Evolutionary conservation across 2,797 vertebrate species (phyloP), one percentile per base, ranked within the genome.

Genomic region (Harpagifer antarcticus): DNA sequence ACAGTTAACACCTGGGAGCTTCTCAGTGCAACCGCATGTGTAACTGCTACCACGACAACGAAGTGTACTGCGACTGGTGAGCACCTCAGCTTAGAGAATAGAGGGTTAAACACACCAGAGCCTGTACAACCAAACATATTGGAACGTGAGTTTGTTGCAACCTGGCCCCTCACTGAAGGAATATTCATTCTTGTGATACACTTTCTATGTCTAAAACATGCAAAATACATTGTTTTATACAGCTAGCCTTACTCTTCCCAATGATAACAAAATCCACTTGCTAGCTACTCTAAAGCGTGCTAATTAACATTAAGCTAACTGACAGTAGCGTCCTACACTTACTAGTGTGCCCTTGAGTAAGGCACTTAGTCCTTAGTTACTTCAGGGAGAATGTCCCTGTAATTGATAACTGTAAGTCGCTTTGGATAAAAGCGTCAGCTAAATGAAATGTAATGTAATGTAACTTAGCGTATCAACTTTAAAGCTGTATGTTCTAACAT

Each of bases 1-100:
- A 17, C 45, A 33, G 45, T 50, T 75, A 16, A 72, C 58, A 75
- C 73, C 76, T 79, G 58, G 47, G 67, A 74, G 57, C 67, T 71
- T 44, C 56, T 6, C 20, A 55, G 48, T 7, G 27, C 15, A 63
- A 48, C 68, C 27, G 27, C 37, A 42, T 55, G 14, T 50, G n/a
- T 19, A n/a, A 9, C 54, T 65, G 49, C 33, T 27, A 1, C 33
- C 8, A 37, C 8, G 33, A 9, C 33, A 1, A 37, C 6, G 33
- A 7, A 37, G 33, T 37, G 33, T 37, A 37, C 8, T 37, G 8
- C 33, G 48, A 65, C 55, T 52, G 45, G 33, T 70, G 69, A 61
- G 53, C 45, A 23, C 15, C 27, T 65, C 2, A 48, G 68, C 14
- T 17, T 20, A 16, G 50, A 15, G 19, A 23, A 53, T 7, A 42